phyloP scores from a whole-genome alignment of 2,797 vertebrate genomes.

The Manis javanica region DNA sequence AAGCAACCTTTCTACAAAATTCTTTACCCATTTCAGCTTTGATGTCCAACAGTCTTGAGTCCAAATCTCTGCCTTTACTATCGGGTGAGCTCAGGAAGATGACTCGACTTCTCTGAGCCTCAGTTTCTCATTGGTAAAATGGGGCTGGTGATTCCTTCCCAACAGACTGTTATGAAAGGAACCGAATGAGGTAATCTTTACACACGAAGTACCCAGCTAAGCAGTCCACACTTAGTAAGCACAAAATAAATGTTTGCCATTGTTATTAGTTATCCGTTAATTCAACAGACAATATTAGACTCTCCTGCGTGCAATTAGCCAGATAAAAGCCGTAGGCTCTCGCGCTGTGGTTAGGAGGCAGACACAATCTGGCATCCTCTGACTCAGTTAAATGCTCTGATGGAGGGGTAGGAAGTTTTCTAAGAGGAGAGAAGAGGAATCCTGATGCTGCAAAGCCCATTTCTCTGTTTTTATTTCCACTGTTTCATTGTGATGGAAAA shows the following conservation, averaged over 20 bases:
- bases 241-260: conserved; percentile 9
- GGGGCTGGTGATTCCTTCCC: neutral
- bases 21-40: neutral
- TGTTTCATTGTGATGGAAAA: neutral
- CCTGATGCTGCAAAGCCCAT: neutral
- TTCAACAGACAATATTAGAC: neutral
- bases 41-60: neutral
- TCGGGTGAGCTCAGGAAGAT: neutral
- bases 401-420: neutral
- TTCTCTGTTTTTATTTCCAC: neutral
- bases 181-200: neutral
- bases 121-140: neutral
- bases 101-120: neutral
- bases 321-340: neutral
- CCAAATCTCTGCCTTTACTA: neutral
- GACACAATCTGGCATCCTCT: neutral
- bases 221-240: neutral
- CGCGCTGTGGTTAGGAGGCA: neutral
- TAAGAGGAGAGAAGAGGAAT: neutral
- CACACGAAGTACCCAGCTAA: neutral
- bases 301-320: neutral
- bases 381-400: neutral
- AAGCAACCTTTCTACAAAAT: neutral
- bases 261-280: conserved; percentile 41
- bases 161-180: neutral